Base-by-base conservation (phyloP, 2,888 invertebrate species). In the Phaedon cochleariae region DNA sequence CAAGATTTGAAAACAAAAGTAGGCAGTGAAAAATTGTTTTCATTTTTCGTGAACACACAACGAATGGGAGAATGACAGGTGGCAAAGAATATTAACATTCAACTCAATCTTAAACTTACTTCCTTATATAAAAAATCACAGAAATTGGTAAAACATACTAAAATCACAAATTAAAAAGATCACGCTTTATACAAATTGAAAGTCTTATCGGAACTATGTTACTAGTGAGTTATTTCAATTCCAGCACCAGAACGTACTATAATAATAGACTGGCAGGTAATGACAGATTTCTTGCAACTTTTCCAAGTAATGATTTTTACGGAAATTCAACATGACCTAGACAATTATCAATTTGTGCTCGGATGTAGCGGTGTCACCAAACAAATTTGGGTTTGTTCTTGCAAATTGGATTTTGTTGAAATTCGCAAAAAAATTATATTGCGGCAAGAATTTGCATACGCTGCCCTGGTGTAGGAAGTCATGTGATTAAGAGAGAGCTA, bases 101-200 rank as follows among this genome's bases (percentile, higher is more conserved):
- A 65, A 62, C 48, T 58, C 64, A 62, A 65, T 58, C 60, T 65
- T 64, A 59, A 55, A 29, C 21, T 55, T 66, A 66, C 31, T 58
- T 55, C 59, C 34, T 63, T 59, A 58, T 31, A 68, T 60, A 68
- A 41, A 41, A 41, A 41, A 70, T 70, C 70, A 70, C 70, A 70
- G 70, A 64, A 65, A 68, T 63, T 68, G 70, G 70, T 70, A 68
- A 68, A 70, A 68, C 62, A 22, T 57, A 65, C 62, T 53, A 59
- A 65, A 63, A 64, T 68, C 64, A 65, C 64, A 67, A 68, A 68
- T 49, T 29, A 49, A 64, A 57, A 52, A 26, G 49, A 63, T 63
- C 63, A 67, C 60, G 58, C 45, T 57, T 26, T 15, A 12, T 41
- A 6, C 15, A 15, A 41, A 15, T 41, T 1, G 15, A 41, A 41